Percentiles rank a stretch among this genome's conserved stretches.
Conservation (phyloP, 2,888 invertebrate species). For the Mythimna lalbum region DNA sequence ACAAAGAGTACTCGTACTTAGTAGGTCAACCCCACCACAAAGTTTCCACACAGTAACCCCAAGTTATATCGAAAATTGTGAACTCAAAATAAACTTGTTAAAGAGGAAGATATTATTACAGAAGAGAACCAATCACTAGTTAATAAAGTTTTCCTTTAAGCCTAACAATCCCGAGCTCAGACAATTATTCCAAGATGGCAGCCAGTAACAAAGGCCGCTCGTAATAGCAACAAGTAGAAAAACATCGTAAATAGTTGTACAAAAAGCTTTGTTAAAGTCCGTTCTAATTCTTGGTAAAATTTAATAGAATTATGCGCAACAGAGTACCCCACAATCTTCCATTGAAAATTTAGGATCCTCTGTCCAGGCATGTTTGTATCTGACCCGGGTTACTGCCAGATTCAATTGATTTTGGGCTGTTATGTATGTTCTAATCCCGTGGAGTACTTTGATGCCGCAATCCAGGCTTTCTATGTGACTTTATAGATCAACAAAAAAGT, state of each 20-base stretch:
- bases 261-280: neutral
- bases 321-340: too few relatives aligned
- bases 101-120: slow-evolving; percentile 11
- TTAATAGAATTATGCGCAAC: too few relatives aligned
- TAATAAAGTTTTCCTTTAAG: slow-evolving; percentile 24
- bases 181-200: slow-evolving; percentile 44
- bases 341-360: too few relatives aligned
- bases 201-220: slow-evolving; percentile 1
- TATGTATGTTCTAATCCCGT: too few relatives aligned
- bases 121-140: slow-evolving; percentile 8
- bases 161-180: slow-evolving; percentile 13
- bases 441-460: too few relatives aligned
- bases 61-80: slow-evolving; percentile 16
- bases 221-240: slow-evolving; percentile 10
- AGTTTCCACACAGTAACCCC: neutral
- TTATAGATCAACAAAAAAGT: too few relatives aligned
- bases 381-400: too few relatives aligned
- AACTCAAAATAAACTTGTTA: slow-evolving; percentile 12
- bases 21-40: too few relatives aligned
- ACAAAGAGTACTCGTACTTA: neutral
- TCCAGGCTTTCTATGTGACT: too few relatives aligned
- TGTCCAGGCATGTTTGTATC: too few relatives aligned
- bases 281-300: too few relatives aligned
- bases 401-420: too few relatives aligned
- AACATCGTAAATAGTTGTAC: neutral